phyloP scores from a whole-genome alignment of 2,113 vertebrate species.

The Oncorhynchus mykiss region DNA sequence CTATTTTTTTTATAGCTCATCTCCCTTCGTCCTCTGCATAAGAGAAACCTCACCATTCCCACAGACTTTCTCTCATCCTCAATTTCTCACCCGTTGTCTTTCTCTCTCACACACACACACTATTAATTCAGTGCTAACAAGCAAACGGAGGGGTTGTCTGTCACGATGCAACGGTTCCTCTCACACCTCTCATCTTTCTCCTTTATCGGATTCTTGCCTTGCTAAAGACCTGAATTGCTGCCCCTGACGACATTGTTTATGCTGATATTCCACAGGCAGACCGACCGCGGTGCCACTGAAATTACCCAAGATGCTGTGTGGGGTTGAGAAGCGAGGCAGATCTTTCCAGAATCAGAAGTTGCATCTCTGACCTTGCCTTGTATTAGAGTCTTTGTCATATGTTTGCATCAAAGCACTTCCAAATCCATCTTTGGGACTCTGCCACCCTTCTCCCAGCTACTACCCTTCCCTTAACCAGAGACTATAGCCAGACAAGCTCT shows the following conservation, averaged over 20 bases:
- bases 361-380: slow-evolving; percentile 31
- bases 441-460: too few species aligned
- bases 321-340: neutral
- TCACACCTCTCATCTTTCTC: neutral
- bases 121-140: slow-evolving; percentile 4
- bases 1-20: too few species aligned
- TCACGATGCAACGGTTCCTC: neutral
- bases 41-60: too few species aligned
- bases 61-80: neutral
- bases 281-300: neutral
- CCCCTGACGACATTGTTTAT: neutral
- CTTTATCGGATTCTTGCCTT: slow-evolving; percentile 4
- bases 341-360: slow-evolving; percentile 7
- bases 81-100: neutral
- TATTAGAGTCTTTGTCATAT: slow-evolving; percentile 32
- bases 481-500: too few species aligned
- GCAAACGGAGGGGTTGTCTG: neutral
- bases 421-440: neutral
- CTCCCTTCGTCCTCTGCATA: too few species aligned
- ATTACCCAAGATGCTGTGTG: neutral
- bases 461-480: too few species aligned
- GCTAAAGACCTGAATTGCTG: neutral
- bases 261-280: slow-evolving; percentile 15
- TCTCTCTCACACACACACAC: neutral
- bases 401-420: slow-evolving; percentile 19